Conservation (phyloP, 2,113 vertebrate species). For the Panthera tigris region DNA sequence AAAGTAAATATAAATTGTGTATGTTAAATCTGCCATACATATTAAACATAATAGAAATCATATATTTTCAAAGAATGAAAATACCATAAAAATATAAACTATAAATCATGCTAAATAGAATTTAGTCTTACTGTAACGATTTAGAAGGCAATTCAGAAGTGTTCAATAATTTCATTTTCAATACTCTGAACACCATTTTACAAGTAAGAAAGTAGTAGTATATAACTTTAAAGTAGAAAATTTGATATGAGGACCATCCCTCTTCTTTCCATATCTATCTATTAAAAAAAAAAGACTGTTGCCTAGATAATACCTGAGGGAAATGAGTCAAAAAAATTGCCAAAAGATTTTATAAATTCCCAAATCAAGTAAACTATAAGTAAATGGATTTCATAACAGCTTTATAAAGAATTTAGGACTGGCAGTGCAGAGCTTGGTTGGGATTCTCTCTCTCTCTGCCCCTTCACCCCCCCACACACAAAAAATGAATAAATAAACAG, state of each 20-base stretch:
- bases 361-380: not conserved
- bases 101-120: not conserved
- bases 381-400: not conserved
- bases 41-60: not conserved
- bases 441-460: too few relatives aligned
- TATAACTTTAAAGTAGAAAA: not conserved
- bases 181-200: not conserved
- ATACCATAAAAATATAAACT: not conserved
- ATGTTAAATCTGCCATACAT: not conserved
- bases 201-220: not conserved
- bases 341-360: not conserved
- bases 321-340: not conserved
- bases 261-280: not conserved
- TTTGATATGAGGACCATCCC: not conserved
- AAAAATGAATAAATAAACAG: too few relatives aligned
- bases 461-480: too few relatives aligned
- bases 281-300: not conserved
- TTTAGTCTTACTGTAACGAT: not conserved
- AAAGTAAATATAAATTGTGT: not conserved
- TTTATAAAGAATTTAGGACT: not conserved
- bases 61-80: not conserved
- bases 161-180: not conserved
- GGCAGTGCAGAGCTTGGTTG: too few relatives aligned
- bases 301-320: not conserved
- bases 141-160: not conserved